phyloP scores from a whole-genome alignment of 2,113 vertebrate species.

The Leptocoma aspasia region DNA sequence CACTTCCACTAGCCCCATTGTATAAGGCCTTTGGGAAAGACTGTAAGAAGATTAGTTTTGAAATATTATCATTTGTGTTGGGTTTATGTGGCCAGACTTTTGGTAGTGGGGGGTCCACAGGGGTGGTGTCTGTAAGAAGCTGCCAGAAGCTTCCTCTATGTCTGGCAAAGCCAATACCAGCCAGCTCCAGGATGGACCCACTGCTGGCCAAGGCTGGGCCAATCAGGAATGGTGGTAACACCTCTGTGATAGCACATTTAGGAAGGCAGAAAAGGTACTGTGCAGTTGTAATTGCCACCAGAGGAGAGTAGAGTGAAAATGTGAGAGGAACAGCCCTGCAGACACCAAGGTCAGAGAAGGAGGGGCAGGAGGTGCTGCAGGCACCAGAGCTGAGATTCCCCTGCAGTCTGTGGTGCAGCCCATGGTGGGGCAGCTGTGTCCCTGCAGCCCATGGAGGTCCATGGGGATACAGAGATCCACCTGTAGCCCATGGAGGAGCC shows the following conservation, averaged over 20 bases:
- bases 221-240: background rate
- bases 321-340: background rate
- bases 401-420: rapidly evolving
- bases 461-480: background rate
- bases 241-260: background rate
- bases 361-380: background rate
- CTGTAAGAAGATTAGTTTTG: background rate
- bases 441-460: rapidly evolving
- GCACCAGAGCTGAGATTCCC: rapidly evolving
- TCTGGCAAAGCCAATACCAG: background rate
- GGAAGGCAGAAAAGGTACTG: background rate
- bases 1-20: background rate
- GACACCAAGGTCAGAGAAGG: background rate
- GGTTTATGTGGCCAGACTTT: background rate
- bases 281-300: background rate
- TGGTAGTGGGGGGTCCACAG: rapidly evolving
- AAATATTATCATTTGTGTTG: background rate
- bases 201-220: background rate
- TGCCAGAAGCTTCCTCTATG: background rate
- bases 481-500: rapidly evolving
- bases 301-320: background rate
- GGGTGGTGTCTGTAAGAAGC: rapidly evolving
- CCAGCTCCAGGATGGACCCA: background rate
- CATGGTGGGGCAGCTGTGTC: background rate
- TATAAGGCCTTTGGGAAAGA: background rate